Evolutionary conservation across 2,888 invertebrate species (phyloP).

Genomic region (Caenorhabditis imperialis): DNA sequence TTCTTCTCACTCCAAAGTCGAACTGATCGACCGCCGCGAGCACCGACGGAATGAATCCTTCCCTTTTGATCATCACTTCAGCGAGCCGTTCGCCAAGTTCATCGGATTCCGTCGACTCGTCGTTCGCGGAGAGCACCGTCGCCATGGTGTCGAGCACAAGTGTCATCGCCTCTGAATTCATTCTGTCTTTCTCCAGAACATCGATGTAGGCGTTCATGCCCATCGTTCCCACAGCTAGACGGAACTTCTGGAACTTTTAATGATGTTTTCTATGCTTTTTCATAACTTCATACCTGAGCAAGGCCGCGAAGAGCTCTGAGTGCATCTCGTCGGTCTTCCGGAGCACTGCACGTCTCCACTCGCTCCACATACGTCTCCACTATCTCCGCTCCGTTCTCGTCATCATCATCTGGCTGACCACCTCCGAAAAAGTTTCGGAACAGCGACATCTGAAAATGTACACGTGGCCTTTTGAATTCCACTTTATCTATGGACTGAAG

Average conservation of each 20-base stretch:
- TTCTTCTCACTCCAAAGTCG: conserved; percentile 71
- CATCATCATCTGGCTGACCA: conserved; percentile 58
- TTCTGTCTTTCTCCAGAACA: conserved; percentile 89
- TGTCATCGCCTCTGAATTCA: conserved; percentile 91
- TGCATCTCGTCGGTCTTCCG: conserved; percentile 96
- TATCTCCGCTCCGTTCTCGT: conserved; percentile 71
- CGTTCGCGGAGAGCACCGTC: conserved; percentile 85
- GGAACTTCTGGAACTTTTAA: conserved; percentile 85
- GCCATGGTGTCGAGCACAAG: conserved; percentile 92
- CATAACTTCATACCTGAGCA: conserved; percentile 79
- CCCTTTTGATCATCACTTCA: conserved; percentile 78
- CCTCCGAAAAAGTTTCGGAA: conserved; percentile 76
- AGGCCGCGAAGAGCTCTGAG: conserved; percentile 91
- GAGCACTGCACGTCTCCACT: conserved; percentile 90
- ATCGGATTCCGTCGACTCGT: conserved; percentile 77
- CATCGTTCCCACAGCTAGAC: conserved; percentile 95
- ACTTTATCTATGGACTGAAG: too few species aligned
- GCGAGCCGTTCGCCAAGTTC: conserved; percentile 80
- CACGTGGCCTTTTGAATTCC: conserved; percentile 31
- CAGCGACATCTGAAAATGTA: conserved; percentile 67
- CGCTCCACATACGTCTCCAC: conserved; percentile 94
- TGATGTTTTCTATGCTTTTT: too few species aligned
- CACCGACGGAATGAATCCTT: conserved; percentile 69
- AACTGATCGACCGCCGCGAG: conserved; percentile 67
- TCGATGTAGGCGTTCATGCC: conserved; percentile 85